Percentiles rank a stretch among this genome's conserved stretches.
Conservation (phyloP, 2,888 invertebrate species). For the Tipula unca region DNA sequence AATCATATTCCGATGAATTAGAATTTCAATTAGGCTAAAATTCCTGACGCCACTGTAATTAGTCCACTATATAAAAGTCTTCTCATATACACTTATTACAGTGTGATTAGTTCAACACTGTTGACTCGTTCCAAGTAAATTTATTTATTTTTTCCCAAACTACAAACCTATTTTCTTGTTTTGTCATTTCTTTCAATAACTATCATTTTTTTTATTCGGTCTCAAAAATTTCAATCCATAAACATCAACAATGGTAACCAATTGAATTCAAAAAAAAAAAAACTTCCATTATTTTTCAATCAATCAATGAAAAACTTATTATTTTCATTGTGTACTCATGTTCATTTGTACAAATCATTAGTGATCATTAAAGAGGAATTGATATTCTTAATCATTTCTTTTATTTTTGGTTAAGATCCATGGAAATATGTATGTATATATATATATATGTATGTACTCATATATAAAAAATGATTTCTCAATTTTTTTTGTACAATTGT, state of each 20-base stretch:
- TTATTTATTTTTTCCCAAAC: not conserved
- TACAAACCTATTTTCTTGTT: not conserved
- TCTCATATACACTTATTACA: too few species aligned
- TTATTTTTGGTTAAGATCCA: not conserved
- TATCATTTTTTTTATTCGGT: not conserved
- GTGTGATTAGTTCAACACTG: not conserved
- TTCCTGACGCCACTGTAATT: too few species aligned
- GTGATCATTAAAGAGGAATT: not conserved
- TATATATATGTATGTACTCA: too few species aligned
- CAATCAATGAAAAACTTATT: not conserved
- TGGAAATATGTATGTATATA: too few species aligned
- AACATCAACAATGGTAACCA: not conserved
- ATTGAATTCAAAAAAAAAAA: not conserved
- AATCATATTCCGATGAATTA: too few species aligned
- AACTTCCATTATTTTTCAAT: conserved; percentile 1
- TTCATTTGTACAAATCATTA: not conserved
- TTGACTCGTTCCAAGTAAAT: not conserved
- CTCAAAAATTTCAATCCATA: not conserved
- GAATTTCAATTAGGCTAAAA: too few species aligned
- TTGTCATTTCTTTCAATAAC: conserved; percentile 1
- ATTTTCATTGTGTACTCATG: not conserved
- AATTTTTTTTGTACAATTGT: not conserved
- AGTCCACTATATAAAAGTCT: too few species aligned
- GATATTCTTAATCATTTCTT: not conserved
- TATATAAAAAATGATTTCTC: not conserved